A percentile compares a stretch with the other conserved stretches of the same genome.
Conservation (phyloP, 2,797 vertebrate genomes). For the Galagoides demidoff region DNA sequence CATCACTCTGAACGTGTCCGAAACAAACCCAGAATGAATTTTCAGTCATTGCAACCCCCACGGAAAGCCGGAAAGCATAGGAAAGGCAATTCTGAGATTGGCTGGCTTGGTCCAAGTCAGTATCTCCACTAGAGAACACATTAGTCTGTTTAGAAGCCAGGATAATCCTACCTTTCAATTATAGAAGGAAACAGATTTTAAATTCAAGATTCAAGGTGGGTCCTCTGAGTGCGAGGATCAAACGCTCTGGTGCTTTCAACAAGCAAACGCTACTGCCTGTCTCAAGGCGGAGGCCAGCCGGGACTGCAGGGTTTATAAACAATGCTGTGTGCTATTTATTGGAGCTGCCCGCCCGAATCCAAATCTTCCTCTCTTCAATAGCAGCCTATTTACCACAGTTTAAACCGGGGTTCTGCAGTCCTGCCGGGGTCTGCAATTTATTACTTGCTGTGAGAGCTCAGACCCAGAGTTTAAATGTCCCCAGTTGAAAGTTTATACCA, state of each 20-base stretch:
- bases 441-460: slow-evolving; percentile 93
- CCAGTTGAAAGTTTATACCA: slow-evolving; percentile 93
- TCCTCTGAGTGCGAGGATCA: slow-evolving; percentile 59
- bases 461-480: slow-evolving; percentile 93
- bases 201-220: slow-evolving; percentile 73
- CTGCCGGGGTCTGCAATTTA: slow-evolving; percentile 92
- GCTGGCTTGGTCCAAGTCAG: slow-evolving; percentile 23
- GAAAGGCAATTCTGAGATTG: not conserved
- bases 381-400: slow-evolving; percentile 83
- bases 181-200: slow-evolving; percentile 76
- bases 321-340: slow-evolving; percentile 81
- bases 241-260: slow-evolving; percentile 64
- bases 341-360: slow-evolving; percentile 77
- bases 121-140: slow-evolving; percentile 49
- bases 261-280: slow-evolving; percentile 69
- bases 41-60: not conserved
- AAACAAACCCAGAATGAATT: slow-evolving; percentile 53
- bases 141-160: slow-evolving; percentile 75
- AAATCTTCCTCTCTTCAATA: slow-evolving; percentile 85
- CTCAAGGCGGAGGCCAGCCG: slow-evolving; percentile 54
- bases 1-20: not conserved
- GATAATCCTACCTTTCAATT: slow-evolving; percentile 79
- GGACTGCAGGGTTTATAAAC: slow-evolving; percentile 81
- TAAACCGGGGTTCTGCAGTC: slow-evolving; percentile 84
- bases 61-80: slow-evolving; percentile 10